phyloP scores from a whole-genome alignment of 2,888 invertebrate genomes.

The Smittia sp. region DNA sequence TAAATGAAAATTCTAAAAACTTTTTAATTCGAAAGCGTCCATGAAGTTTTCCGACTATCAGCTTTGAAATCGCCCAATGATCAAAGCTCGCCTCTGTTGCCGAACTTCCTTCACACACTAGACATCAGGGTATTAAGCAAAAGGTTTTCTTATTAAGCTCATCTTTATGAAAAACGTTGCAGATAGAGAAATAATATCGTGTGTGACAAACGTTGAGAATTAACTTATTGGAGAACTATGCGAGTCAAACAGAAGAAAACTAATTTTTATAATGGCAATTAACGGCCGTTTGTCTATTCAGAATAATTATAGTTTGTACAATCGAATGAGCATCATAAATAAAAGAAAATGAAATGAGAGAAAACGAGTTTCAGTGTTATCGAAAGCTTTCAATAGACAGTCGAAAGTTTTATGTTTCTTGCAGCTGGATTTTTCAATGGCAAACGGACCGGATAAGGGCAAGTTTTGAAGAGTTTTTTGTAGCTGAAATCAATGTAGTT shows the following conservation, averaged over 20 bases:
- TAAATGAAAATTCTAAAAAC: no score
- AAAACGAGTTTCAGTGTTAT: no score
- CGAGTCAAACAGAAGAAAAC: neutral
- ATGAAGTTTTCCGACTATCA: no score
- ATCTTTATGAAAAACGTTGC: neutral
- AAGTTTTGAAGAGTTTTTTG: no score
- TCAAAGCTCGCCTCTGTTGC: neutral
- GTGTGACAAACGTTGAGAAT: neutral
- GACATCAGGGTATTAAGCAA: slow-evolving; percentile 6
- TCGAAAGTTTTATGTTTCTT: no score
- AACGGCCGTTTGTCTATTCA: slow-evolving; percentile 16
- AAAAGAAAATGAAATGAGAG: slow-evolving; percentile 3
- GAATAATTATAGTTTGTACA: slow-evolving; percentile 23
- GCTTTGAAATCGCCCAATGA: no score
- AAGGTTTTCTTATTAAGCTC: neutral
- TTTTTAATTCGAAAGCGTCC: no score
- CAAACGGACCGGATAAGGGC: no score
- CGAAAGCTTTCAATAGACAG: neutral
- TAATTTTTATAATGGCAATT: neutral
- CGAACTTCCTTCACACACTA: neutral
- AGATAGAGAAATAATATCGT: neutral
- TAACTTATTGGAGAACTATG: neutral
- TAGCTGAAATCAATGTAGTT: no score
- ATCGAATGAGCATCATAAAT: slow-evolving; percentile 2
- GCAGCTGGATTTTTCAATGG: no score